Evolutionary conservation across 2,888 invertebrate genomes (phyloP), one percentile per base, ranked within the genome.

Genomic region (Andrena chrysosceles): DNA sequence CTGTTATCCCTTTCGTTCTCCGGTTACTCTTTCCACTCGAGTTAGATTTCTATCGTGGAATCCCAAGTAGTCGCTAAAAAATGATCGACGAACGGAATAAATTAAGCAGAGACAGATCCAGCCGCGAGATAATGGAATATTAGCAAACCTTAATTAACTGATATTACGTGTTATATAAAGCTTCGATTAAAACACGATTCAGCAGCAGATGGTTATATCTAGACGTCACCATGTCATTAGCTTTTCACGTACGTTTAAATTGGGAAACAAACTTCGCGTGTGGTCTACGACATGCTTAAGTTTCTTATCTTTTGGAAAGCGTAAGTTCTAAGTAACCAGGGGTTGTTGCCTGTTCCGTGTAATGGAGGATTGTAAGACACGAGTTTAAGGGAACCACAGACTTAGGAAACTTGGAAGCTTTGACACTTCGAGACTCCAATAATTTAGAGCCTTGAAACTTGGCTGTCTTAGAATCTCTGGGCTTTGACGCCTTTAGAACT

Each of bases 361-460:
- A 73, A 67, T 23, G 67, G 49, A 52, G 16, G 48, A 67, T 73
- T 62, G 62, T 60, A 67, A 73, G 73, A 54, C 62, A 54, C 59
- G 67, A 73, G 48, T 35, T 73, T 73, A 59, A 52, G 52, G 33
- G 66, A 66, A 73, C 67, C 67, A 7, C 35, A 29, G 67, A 66
- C 67, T 77, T 77, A 73, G 42, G 62, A 35, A 52, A 59, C 26
- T 48, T 20, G 26, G 35, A 77, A 77, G 62, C 73, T 77, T 62
- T 66, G 73, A 66, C 73, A 54, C 60, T 77, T 67, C 16, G 59
- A 67, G 73, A 62, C 49, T 60, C 35, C 60, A 62, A 62, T 77
- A 77, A 77, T 73, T 77, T 77, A 77, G 67, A 42, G 60, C 66
- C 72, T 67, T 23, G 73, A 73, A 77, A 73, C 49, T 72, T 72